Base-by-base conservation (phyloP, 2,888 invertebrate species). In the Chalcis sispes region DNA sequence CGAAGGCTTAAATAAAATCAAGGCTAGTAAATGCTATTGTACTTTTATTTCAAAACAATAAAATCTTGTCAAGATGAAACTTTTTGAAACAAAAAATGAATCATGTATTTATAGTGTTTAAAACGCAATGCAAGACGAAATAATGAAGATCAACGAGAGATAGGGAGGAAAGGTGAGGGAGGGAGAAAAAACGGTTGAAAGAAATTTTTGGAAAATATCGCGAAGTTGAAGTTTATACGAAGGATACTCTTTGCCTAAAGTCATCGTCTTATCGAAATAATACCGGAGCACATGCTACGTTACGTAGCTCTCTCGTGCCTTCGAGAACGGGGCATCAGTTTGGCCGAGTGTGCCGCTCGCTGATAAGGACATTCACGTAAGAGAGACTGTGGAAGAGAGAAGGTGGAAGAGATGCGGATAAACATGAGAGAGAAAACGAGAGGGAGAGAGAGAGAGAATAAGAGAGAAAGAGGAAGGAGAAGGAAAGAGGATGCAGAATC, bases 311-410 rank as follows among this genome's bases (percentile, higher is more conserved):
- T 15, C 32, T 18, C 29, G 32, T 46, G 29, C 56, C 54, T 20
- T 18, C 15, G 25, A 25, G 54, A 42, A 54, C 29, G 23, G 32
- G 54, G 29, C 64, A 29, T 70, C 36, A 64, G 69, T 58, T 65
- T 73, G 79, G 81, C 76, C 81, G 80, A 79, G 84, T 82, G 83
- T 83, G 82, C 81, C 77, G 61, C 70, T 75, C 71, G 72, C 82
- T 82, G 85, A 86, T 86, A 85, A 86, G 84, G 81, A 72, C 64
- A 72, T 62, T 72, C 54, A 50, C 71, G 77, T 72, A 46, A 50
- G 20, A 59, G 40, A 50, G 42, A 40, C 23, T 46, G 29, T 13
- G 65, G 8, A 3, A 46, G 62, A 65, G 7, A 58, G 36, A 20
- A 32, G 10, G 54, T 2, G 32, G 15, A 40, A 42, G 56, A 15